Base-by-base conservation (phyloP, 2,797 vertebrate species). In the Enteromius mattozi region DNA sequence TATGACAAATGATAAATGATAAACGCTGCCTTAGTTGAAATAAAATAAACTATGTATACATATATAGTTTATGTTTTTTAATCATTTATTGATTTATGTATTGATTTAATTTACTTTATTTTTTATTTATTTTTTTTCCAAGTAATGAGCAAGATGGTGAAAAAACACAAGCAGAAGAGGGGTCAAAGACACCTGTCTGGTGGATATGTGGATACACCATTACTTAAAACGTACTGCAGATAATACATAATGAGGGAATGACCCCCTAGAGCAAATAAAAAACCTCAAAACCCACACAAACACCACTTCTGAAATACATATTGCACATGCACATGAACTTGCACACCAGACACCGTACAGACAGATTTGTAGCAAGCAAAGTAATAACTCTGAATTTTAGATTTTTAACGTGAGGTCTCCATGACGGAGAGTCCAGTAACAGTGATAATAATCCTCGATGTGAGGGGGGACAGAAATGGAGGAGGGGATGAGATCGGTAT, bases 401-500 rank as follows among this genome's bases (percentile, higher is more conserved):
- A 21, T 76, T 56, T 77, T 65, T 17, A 51, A 69, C 4, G 47
- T 54, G 14, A 12, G 30, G 45, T 70, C 49, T 27, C 5, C 16
- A 6, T 30, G n/a, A 68, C 19, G 4, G 30, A 79, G 59, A 68
- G 35, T 69, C 72, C 69, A 47, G 47, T 68, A 54, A 40, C 59
- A 83, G 61, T 79, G 42, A 79, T 75, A 66, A 35, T 66, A 12
- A 7, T 49, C 47, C 45, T 59, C 27, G 42, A 82, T n/a, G 40
- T 33, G 45, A 75, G 47, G 72, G 61, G 81, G 47, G 10, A 6
- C 51, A 59, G 10, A 42, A 35, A 82, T 37, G 27, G 27, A 63
- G 56, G 70, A 77, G 33, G 61, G 54, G 27, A 40, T 19, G 19
- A 47, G 33, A 71, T 49, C 17, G n/a, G 82, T 78, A 84, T 82